These are phyloP conservation scores for Erythrocebus patas DNA, from an alignment of 2,113 vertebrate genomes.

Conservation along the genomic window DNA sequence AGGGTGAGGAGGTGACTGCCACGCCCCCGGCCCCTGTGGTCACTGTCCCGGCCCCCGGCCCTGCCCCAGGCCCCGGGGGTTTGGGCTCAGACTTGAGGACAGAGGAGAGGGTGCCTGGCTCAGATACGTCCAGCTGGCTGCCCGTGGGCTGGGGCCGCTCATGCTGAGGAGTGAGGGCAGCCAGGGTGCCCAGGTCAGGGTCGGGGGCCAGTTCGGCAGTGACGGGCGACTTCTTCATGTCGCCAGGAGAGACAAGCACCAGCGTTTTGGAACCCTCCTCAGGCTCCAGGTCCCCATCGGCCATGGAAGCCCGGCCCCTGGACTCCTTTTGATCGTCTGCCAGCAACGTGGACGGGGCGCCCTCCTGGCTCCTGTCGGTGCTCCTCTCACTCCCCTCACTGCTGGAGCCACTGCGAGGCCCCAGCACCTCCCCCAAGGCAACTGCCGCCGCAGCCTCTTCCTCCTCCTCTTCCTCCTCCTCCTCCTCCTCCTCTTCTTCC, in stretches of 20 bases:
- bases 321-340: conserved; percentile 92
- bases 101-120: conserved; percentile 90
- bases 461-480: conserved; percentile 62
- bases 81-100: conserved; percentile 91
- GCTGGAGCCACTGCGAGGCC: conserved; percentile 90
- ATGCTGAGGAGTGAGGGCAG: conserved; percentile 84
- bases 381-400: conserved; percentile 93
- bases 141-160: conserved; percentile 87
- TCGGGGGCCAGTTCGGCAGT: conserved; percentile 86
- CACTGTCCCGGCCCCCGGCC: neutral
- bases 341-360: conserved; percentile 92
- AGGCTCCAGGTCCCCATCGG: conserved; percentile 91
- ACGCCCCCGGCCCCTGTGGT: conserved; percentile 40
- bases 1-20: conserved; percentile 89
- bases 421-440: conserved; percentile 84
- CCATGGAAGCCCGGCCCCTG: conserved; percentile 87
- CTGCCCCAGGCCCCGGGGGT: conserved; percentile 82
- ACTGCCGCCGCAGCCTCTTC: conserved; percentile 73
- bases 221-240: conserved; percentile 92
- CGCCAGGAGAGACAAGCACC: conserved; percentile 97
- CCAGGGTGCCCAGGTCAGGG: conserved; percentile 88
- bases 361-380: conserved; percentile 93
- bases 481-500: fast-evolving
- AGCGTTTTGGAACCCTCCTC: conserved; percentile 97
- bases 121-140: conserved; percentile 88